phyloP scores from a whole-genome alignment of 2,797 vertebrate genomes.

The Anolis apletophallus region DNA sequence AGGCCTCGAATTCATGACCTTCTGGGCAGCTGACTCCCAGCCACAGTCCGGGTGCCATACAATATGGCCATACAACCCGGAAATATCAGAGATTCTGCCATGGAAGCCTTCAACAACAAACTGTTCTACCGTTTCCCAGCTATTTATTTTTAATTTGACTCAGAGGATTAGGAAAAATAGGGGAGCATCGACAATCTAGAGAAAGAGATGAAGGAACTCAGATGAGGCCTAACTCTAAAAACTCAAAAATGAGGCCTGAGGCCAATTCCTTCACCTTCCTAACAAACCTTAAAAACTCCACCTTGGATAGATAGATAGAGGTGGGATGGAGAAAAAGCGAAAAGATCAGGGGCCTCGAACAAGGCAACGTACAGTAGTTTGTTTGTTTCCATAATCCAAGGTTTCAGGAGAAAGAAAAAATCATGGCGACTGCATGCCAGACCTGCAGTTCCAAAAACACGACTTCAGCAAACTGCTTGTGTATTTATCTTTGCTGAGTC shows the following conservation, averaged over 20 bases:
- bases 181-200: background rate
- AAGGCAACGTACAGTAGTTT: background rate
- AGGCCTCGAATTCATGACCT: too few relatives aligned
- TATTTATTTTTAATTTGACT: background rate
- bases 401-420: background rate
- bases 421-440: background rate
- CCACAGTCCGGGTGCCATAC: too few relatives aligned
- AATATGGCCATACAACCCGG: too few relatives aligned
- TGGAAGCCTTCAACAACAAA: background rate
- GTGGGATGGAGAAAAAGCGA: background rate
- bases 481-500: background rate
- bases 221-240: constrained; percentile 62
- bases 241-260: constrained; percentile 53
- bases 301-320: background rate
- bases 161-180: background rate
- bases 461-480: constrained; percentile 1
- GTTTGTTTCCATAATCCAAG: background rate
- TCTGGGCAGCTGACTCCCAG: too few relatives aligned
- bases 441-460: constrained; percentile 1
- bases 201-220: background rate
- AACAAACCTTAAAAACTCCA: background rate
- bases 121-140: rapidly evolving
- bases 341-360: background rate
- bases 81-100: too few relatives aligned
- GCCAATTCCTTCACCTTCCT: constrained; percentile 3